phyloP scores from a whole-genome alignment of 2,888 invertebrate species.

The Cephus pulcher region DNA sequence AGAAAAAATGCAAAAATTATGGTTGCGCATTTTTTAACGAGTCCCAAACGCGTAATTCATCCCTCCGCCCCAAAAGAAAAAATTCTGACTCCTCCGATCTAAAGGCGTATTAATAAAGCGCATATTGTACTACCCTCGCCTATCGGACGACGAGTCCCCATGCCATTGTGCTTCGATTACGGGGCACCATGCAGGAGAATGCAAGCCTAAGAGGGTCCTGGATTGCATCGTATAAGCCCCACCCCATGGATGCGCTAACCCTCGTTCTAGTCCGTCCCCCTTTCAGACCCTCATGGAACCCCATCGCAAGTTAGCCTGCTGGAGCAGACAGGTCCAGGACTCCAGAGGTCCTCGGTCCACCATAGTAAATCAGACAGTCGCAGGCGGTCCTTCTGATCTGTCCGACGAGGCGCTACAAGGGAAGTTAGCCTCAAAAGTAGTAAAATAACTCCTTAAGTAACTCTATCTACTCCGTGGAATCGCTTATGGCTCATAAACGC shows the following conservation, averaged over 20 bases:
- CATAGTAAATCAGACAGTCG: constrained; percentile 65
- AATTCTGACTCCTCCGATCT: not conserved
- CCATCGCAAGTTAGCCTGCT: constrained; percentile 45
- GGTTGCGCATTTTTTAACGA: not conserved
- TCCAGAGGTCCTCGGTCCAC: constrained; percentile 46
- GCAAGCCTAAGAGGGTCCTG: constrained; percentile 7
- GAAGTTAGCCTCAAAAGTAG: constrained; percentile 46
- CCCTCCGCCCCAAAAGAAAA: not conserved
- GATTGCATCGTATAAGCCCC: constrained; percentile 49
- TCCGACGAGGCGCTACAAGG: constrained; percentile 43
- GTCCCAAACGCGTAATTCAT: not conserved
- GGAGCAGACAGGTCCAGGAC: constrained; percentile 36
- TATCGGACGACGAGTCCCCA: not conserved
- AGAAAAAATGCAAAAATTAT: not conserved
- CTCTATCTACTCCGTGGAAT: constrained; percentile 60
- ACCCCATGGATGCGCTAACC: constrained; percentile 52
- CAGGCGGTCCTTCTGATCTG: constrained; percentile 66
- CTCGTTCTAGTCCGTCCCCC: constrained; percentile 50
- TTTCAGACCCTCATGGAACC: constrained; percentile 48
- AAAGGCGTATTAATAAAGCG: not conserved
- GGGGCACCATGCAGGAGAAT: not conserved
- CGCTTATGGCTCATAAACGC: constrained; percentile 65
- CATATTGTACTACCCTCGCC: not conserved
- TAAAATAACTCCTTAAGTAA: constrained; percentile 59
- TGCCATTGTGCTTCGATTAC: not conserved